Base-by-base conservation (phyloP, 1,140 invertebrate species). In the Zophobas atratus region DNA sequence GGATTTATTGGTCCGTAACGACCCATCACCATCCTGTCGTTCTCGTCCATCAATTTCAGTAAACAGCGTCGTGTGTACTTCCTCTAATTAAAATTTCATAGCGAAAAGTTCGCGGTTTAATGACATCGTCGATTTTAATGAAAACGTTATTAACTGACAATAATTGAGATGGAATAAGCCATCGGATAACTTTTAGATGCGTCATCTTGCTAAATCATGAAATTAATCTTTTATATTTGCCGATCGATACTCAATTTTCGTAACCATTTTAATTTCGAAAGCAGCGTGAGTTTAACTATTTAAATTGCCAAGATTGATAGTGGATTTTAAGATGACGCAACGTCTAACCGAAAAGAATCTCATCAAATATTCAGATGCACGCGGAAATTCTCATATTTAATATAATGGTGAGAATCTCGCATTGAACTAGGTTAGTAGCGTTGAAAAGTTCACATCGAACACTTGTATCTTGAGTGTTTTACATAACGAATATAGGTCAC, bases 391-490 rank as follows among this genome's bases (percentile, higher is more conserved):
- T 43, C 72, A 75, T 60, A 41, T 8, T 1, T 34, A 6, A 73
- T 20, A 56, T 56, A 75, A 60, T 60, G 2, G 72, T 75, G 71
- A 74, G 71, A 74, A 74, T 60, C 51, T 73, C 39, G 39, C 20
- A 20, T 67, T 67, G 55, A 73, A 73, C 41, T 75, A 34, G 72
- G 72, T 75, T 75, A 75, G 72, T 75, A 57, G 72, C 46, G 49
- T 67, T 67, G 43, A 43, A 43, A 67, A 67, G 38, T 67, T 67
- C 60, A 67, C 60, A 48, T 67, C 39, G 60, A 1, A 63, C 32
- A 41, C 46, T 73, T 32, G 49, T 35, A 55, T 35, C 4, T 5
- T 6, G 20, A 35, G 56, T 57, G 2, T 60, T 57, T 20, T n/a
- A 72, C n/a, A 33, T 8, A 8, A 8, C 3, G 43, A 46, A 46